phyloP scores from a whole-genome alignment of 2,888 invertebrate genomes.

The Apocheima hispidaria region DNA sequence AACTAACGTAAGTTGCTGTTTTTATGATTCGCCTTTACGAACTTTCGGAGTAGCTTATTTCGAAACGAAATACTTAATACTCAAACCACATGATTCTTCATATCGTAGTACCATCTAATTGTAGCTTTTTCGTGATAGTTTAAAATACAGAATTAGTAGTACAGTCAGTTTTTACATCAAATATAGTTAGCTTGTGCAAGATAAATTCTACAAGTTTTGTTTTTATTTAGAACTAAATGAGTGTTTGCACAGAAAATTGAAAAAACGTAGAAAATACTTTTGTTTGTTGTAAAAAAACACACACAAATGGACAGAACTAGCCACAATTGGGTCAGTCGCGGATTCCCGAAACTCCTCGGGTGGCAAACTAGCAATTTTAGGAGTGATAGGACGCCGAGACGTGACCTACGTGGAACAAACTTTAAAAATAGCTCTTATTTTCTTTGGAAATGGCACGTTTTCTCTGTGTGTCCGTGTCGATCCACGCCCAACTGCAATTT shows the following conservation, averaged over 20 bases:
- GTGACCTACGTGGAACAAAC: not conserved
- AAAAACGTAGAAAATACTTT: not conserved
- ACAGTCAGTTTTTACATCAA: no score
- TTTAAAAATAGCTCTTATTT: constrained; percentile 1
- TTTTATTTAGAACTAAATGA: not conserved
- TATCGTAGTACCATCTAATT: no score
- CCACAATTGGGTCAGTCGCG: not conserved
- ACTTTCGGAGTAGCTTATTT: no score
- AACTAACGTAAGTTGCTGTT: no score
- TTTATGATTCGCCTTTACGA: no score
- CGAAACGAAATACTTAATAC: no score
- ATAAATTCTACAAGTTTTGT: not conserved
- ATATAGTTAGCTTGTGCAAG: no score
- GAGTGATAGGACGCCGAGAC: constrained; percentile 6
- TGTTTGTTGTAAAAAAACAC: not conserved
- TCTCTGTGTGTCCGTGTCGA: not conserved
- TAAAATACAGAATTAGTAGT: no score
- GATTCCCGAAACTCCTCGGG: constrained; percentile 7
- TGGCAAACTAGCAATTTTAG: constrained; percentile 16
- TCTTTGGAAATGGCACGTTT: not conserved
- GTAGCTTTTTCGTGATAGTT: no score
- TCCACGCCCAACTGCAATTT: not conserved
- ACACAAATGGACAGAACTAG: not conserved
- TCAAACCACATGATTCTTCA: no score
- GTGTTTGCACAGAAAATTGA: not conserved